Conservation (phyloP, 2,888 invertebrate species). For the Epinotia bilunana region DNA sequence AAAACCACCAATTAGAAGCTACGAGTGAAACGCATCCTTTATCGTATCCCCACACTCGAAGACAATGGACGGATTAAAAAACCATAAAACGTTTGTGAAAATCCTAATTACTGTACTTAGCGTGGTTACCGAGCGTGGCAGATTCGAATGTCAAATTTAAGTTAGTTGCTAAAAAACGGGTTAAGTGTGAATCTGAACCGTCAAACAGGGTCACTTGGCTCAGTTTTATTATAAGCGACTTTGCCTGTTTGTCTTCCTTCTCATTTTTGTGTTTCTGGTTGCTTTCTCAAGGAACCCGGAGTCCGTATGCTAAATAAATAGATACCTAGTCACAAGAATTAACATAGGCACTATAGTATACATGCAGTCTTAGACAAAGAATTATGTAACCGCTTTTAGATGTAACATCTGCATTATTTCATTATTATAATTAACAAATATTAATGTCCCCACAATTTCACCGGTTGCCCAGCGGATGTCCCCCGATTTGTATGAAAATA, state of each 20-base stretch:
- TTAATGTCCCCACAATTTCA: too few species aligned
- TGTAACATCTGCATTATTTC: too few species aligned
- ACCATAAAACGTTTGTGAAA: constrained; percentile 65
- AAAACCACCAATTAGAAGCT: constrained; percentile 23
- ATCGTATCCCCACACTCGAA: constrained; percentile 45
- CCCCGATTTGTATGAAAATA: too few species aligned
- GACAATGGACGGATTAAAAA: constrained; percentile 70
- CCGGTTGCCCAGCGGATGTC: too few species aligned
- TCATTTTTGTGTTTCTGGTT: not conserved
- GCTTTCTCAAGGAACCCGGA: not conserved
- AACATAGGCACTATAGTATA: too few species aligned
- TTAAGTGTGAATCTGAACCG: not conserved
- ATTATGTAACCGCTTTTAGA: too few species aligned
- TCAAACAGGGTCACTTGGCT: not conserved
- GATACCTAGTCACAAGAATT: not conserved
- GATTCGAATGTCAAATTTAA: constrained; percentile 67
- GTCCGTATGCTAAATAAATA: not conserved
- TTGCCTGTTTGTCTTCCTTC: not conserved
- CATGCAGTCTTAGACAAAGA: too few species aligned
- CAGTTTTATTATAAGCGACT: not conserved
- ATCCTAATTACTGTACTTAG: constrained; percentile 63
- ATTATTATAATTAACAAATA: too few species aligned
- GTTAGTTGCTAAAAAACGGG: constrained; percentile 64
- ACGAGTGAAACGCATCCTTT: constrained; percentile 40
- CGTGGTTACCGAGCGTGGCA: constrained; percentile 65